phyloP scores from a whole-genome alignment of 2,113 vertebrate species.

The Sander vitreus region DNA sequence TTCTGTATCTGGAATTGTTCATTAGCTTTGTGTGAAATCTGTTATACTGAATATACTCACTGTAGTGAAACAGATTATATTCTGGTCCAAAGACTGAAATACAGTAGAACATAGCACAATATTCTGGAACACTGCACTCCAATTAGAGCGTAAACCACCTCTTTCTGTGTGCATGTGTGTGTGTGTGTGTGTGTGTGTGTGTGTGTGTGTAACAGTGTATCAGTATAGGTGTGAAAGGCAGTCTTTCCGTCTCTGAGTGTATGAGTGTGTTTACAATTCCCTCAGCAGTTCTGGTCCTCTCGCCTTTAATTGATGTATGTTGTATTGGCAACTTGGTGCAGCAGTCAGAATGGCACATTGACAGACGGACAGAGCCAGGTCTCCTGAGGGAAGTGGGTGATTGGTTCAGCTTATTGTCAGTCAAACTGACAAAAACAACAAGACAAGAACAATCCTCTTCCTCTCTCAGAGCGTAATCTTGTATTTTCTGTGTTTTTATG shows the following conservation, averaged over 20 bases:
- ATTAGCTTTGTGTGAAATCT: too few species aligned
- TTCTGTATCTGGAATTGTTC: too few species aligned
- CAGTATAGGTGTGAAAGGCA: background rate
- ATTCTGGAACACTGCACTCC: background rate
- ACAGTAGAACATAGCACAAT: too few species aligned
- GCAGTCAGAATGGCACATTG: slow-evolving; percentile 22
- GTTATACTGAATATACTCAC: too few species aligned
- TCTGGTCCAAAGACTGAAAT: too few species aligned
- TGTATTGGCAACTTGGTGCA: slow-evolving; percentile 29
- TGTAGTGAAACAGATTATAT: too few species aligned
- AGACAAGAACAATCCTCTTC: background rate
- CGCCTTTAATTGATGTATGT: slow-evolving; percentile 31
- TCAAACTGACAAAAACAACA: background rate
- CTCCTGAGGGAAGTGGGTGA: slow-evolving; percentile 9
- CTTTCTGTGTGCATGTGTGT: background rate
- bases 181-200: background rate
- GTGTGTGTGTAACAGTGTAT: slow-evolving; percentile 1
- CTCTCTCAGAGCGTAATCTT: background rate
- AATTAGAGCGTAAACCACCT: slow-evolving; percentile 63
- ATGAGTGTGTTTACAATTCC: slow-evolving; percentile 32
- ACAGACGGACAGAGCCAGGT: slow-evolving; percentile 5
- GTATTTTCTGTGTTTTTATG: background rate
- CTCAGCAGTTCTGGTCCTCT: slow-evolving; percentile 20
- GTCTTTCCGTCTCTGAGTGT: background rate
- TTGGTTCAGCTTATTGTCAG: slow-evolving; percentile 20